Conservation (phyloP, 1,140 invertebrate genomes). For the Drosophila kepulauana region DNA sequence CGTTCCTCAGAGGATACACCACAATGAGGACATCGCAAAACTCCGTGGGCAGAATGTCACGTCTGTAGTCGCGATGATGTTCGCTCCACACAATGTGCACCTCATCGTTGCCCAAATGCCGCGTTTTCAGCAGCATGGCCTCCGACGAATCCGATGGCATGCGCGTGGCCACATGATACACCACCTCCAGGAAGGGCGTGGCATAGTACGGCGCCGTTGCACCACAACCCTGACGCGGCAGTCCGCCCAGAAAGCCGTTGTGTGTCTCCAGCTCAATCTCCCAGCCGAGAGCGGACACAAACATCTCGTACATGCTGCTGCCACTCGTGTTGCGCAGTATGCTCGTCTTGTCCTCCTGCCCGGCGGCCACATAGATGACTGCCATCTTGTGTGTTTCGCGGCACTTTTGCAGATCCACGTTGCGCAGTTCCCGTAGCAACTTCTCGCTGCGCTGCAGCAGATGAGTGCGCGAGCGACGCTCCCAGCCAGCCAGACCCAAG, state of each 20-base stretch:
- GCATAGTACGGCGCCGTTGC: conserved; percentile 98
- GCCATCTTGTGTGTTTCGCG: conserved; percentile 99
- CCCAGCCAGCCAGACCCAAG: conserved; percentile 95
- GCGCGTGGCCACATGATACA: conserved; percentile 99
- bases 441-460: conserved; percentile 96
- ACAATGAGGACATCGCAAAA: conserved; percentile 99
- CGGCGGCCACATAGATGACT: conserved; percentile 98
- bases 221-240: conserved; percentile 96
- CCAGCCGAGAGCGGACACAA: conserved; percentile 97
- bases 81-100: conserved; percentile 99
- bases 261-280: conserved; percentile 98
- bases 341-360: conserved; percentile 98
- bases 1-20: conserved; percentile 96
- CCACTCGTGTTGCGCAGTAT: conserved; percentile 94
- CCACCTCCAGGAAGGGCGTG: conserved; percentile 95
- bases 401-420: conserved; percentile 95
- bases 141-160: conserved; percentile 96
- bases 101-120: conserved; percentile 99
- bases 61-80: conserved; percentile 96
- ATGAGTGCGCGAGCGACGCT: conserved; percentile 93
- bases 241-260: conserved; percentile 97
- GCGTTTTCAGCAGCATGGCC: conserved; percentile 96
- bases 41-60: conserved; percentile 99
- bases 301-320: conserved; percentile 97
- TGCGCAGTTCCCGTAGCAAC: conserved; percentile 94